phyloP scores from a whole-genome alignment of 2,888 invertebrate genomes.

The Dromius quadrimaculatus region DNA sequence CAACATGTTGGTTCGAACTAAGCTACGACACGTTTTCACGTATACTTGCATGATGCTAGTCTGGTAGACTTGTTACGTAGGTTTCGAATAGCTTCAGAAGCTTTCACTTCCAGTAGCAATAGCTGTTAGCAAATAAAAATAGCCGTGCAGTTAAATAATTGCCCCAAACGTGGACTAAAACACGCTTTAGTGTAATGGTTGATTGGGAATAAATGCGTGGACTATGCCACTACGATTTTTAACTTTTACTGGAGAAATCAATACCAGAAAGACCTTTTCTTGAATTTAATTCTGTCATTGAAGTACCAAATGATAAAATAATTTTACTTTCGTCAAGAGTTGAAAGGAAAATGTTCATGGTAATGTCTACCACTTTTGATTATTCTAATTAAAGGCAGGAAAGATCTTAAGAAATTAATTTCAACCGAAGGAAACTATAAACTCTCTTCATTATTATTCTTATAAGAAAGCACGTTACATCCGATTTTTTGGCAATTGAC shows the following conservation, averaged over 20 bases:
- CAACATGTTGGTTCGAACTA: conserved; percentile 57
- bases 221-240: conserved; percentile 48
- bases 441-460: conserved; percentile 12
- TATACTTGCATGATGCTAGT: neutral
- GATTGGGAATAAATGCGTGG: conserved; percentile 52
- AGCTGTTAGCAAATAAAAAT: conserved; percentile 63
- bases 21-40: conserved; percentile 56
- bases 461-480: no score
- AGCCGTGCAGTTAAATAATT: conserved; percentile 59
- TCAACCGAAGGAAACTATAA: conserved; percentile 12
- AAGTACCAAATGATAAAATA: no score
- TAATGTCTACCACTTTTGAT: conserved; percentile 8
- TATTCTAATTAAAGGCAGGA: conserved; percentile 26
- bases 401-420: conserved; percentile 17
- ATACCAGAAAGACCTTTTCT: conserved; percentile 23
- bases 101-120: conserved; percentile 61
- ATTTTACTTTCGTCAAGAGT: neutral
- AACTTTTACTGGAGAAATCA: conserved; percentile 51
- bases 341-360: neutral
- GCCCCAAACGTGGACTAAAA: conserved; percentile 37
- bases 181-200: conserved; percentile 49
- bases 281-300: conserved; percentile 8
- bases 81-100: conserved; percentile 15
- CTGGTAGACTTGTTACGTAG: conserved; percentile 16
- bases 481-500: no score